Conservation (phyloP, 1,140 invertebrate species). For the Drosophila parvula region DNA sequence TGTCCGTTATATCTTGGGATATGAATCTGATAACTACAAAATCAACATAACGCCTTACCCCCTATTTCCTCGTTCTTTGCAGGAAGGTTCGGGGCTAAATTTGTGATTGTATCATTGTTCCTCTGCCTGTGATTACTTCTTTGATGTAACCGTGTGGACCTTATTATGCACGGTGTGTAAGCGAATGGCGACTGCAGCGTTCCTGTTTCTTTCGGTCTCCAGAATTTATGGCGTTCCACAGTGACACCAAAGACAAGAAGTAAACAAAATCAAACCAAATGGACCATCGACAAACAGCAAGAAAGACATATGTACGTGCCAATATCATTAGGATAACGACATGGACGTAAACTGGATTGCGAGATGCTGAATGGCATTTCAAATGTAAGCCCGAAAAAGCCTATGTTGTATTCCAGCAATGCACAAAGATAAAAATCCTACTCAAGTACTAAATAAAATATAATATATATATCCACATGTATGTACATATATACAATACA, state of each 20-base stretch:
- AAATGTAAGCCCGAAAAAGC: neutral
- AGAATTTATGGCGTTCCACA: slow-evolving; percentile 63
- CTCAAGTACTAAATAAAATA: neutral
- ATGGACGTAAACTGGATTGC: neutral
- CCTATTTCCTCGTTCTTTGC: neutral
- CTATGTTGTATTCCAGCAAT: neutral
- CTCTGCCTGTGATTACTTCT: slow-evolving; percentile 59
- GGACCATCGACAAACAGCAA: slow-evolving; percentile 46
- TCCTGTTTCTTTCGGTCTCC: slow-evolving; percentile 12
- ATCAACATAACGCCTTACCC: neutral
- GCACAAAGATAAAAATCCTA: neutral
- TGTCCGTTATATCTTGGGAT: too few species aligned
- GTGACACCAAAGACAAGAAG: slow-evolving; percentile 50
- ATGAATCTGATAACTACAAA: too few species aligned
- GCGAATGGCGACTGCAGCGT: neutral
- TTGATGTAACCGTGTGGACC: slow-evolving; percentile 59
- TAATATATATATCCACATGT: neutral
- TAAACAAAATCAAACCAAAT: slow-evolving; percentile 18
- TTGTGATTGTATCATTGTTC: slow-evolving; percentile 48
- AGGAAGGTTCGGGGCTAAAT: neutral
- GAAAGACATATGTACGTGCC: slow-evolving; percentile 38
- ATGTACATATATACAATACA: neutral
- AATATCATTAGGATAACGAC: slow-evolving; percentile 27
- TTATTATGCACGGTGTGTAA: slow-evolving; percentile 30
- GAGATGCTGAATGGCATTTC: neutral